Conservation (phyloP, 2,888 invertebrate genomes). For the Drosophila lutescens region DNA sequence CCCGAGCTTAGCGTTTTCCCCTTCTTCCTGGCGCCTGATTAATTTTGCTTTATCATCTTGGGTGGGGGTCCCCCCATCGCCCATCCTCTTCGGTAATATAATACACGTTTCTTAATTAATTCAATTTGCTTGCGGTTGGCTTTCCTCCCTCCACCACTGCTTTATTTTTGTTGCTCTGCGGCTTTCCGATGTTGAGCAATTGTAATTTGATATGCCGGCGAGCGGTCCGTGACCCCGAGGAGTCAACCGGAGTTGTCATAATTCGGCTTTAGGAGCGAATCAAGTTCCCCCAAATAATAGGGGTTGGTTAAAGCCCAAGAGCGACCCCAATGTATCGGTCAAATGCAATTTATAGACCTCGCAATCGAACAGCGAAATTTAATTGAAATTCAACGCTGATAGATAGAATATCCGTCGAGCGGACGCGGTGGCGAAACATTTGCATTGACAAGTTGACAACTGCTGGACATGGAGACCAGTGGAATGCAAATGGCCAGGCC, state of each 20-base stretch:
- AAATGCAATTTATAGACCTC: constrained; percentile 32
- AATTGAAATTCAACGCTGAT: constrained; percentile 30
- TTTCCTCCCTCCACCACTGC: not conserved
- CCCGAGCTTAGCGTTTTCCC: constrained; percentile 23
- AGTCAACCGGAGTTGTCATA: constrained; percentile 34
- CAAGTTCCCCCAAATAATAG: constrained; percentile 4
- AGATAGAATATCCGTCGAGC: constrained; percentile 46
- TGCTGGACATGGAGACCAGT: constrained; percentile 45
- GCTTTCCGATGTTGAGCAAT: constrained; percentile 45
- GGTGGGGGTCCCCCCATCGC: not conserved
- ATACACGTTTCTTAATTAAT: constrained; percentile 69
- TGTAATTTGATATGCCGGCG: constrained; percentile 50
- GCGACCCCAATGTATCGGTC: constrained; percentile 31
- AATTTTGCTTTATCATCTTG: constrained; percentile 29
- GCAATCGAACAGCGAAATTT: constrained; percentile 20
- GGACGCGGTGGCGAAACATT: constrained; percentile 47
- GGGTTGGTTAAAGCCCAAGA: constrained; percentile 5
- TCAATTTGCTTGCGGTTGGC: constrained; percentile 51
- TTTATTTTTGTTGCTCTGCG: constrained; percentile 14
- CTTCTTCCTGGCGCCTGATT: constrained; percentile 22
- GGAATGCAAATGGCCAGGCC: constrained; percentile 31
- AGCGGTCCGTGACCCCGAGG: constrained; percentile 38
- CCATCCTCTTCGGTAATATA: constrained; percentile 55
- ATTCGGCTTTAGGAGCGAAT: constrained; percentile 1
- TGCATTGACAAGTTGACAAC: constrained; percentile 71